A percentile compares a stretch with the other conserved stretches of the same genome.
Conservation (phyloP, 2,797 vertebrate genomes). For the Scolopax bukidnonensis region DNA sequence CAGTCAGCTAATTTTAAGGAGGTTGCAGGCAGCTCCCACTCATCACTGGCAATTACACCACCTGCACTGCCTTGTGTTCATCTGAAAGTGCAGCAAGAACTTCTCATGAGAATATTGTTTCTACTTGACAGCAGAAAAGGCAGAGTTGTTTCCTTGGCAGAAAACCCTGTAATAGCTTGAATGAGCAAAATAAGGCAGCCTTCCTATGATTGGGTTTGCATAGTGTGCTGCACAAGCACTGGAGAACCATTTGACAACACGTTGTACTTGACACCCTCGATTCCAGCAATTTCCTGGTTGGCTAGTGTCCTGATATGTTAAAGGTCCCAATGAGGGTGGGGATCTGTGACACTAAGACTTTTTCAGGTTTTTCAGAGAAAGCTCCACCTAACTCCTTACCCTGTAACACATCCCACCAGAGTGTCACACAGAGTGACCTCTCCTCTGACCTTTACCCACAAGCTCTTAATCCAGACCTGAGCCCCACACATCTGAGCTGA, state of each 20-base stretch:
- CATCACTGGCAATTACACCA: not conserved
- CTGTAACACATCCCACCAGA: not conserved
- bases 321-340: not conserved
- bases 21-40: not conserved
- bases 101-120: not conserved
- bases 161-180: not conserved
- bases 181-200: not conserved
- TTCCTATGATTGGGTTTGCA: not conserved
- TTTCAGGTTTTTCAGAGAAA: not conserved
- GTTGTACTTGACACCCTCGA: not conserved
- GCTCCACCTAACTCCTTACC: not conserved
- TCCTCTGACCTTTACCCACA: not conserved
- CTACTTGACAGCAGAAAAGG: not conserved
- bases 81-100: not conserved
- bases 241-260: not conserved
- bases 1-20: not conserved
- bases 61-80: not conserved
- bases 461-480: rapidly evolving
- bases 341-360: not conserved
- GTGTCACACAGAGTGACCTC: not conserved
- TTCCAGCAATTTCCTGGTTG: not conserved
- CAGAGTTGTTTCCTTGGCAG: not conserved
- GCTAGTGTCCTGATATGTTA: not conserved
- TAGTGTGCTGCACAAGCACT: not conserved
- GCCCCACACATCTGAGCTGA: not conserved